These are phyloP conservation scores for Digitonthophagus gazella DNA, from an alignment of 2,888 invertebrate species.

Conservation along the genomic window DNA sequence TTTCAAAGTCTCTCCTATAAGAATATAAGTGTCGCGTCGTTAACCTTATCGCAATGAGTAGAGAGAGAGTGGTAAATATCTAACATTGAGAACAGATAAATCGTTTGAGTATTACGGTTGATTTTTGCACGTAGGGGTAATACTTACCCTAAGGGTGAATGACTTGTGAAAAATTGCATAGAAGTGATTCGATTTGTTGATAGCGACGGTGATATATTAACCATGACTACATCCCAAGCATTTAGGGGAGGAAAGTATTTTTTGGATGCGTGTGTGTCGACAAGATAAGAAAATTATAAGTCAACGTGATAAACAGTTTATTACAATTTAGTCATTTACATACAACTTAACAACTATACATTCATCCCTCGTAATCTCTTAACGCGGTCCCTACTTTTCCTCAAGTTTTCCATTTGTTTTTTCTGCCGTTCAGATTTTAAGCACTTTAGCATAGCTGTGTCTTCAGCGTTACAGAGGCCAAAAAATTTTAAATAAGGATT, in stretches of 20 bases:
- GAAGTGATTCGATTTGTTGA: background rate
- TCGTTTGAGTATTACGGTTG: background rate
- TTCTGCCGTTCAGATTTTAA: conserved; percentile 61
- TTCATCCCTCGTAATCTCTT: conserved; percentile 57
- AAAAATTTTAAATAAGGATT: conserved; percentile 63
- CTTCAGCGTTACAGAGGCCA: conserved; percentile 66
- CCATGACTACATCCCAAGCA: background rate
- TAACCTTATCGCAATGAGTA: background rate
- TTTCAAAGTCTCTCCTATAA: background rate
- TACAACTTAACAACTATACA: background rate
- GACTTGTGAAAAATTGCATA: background rate
- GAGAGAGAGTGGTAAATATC: background rate
- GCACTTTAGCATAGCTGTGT: conserved; percentile 62
- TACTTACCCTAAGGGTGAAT: background rate
- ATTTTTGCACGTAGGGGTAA: background rate
- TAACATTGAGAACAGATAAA: background rate
- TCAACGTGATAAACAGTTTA: background rate
- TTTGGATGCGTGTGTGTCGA: background rate
- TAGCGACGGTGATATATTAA: background rate
- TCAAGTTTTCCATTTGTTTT: conserved; percentile 11
- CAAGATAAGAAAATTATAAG: background rate
- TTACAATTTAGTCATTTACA: background rate
- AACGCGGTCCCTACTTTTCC: conserved; percentile 47
- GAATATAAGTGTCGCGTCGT: background rate
- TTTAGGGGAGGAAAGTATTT: background rate